Base-by-base conservation (phyloP, 2,888 invertebrate genomes). In the Dorcus hopei region DNA sequence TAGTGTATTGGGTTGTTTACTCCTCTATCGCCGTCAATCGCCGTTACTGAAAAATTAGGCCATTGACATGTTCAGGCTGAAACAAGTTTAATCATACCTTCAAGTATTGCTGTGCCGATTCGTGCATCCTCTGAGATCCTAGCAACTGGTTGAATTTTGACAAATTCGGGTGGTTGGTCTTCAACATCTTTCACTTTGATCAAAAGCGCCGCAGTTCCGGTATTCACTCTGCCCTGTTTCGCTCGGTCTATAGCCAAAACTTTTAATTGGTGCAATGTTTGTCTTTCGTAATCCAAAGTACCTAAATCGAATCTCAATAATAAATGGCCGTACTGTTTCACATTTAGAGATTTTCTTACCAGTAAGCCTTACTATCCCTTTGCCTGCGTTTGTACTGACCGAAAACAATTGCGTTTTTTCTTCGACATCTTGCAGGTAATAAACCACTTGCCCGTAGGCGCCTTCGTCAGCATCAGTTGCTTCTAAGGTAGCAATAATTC, bases 391-490 rank as follows among this genome's bases (percentile, higher is more conserved):
- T 1, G 94, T 95, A 67, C 89, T 87, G 51, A 95, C 86, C 26
- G 88, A 84, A 75, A 95, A 95, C 55, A 87, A 82, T 50, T 87
- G 85, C 58, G 86, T 84, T 65, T 92, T 91, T 9, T 88, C 89
- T 64, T 92, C 93, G 52, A 88, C 79, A 70, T 93, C 93, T 82
- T 93, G 87, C 59, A 95, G 80, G 71, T 91, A 87, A 75, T 95
- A 95, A 16, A 95, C 85, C 23, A 95, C 91, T 82, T 95, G 95
- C 43, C 95, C 95, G 71, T 94, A 95, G 41, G 93, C 90, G 49
- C 95, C 95, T 80, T 94, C 93, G 74, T 95, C 95, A 52, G 88
- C 85, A 77, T 95, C 95, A 3, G 88, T 90, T 9, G 95, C 95
- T 80, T 94, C 93, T 26, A 95, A 84, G 1, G 90, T 89, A 9